These are phyloP conservation scores for Aphelocoma californica DNA, from an alignment of 2,797 vertebrate species.

Conservation along the genomic window DNA sequence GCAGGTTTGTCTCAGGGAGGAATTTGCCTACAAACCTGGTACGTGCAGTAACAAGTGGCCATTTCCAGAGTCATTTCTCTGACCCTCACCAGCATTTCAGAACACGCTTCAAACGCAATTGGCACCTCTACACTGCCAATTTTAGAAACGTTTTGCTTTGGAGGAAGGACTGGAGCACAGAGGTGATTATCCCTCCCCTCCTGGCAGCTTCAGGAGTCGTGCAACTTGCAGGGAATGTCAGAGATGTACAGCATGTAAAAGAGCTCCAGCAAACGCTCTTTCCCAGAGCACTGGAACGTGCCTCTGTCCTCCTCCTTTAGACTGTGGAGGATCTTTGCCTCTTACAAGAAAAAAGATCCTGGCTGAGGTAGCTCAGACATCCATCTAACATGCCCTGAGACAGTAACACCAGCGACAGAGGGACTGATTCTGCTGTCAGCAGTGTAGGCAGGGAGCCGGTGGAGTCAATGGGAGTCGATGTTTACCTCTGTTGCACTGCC, in stretches of 20 bases:
- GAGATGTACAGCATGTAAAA: constrained; percentile 22
- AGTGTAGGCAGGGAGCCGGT: fast-evolving
- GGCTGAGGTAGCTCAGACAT: constrained; percentile 5
- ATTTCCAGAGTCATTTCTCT: constrained; percentile 32
- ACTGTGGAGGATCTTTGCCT: neutral
- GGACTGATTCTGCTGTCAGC: constrained; percentile 22
- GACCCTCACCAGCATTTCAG: constrained; percentile 5
- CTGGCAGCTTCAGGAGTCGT: constrained; percentile 4
- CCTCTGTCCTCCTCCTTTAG: neutral
- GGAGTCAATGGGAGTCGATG: constrained; percentile 11
- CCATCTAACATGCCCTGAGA: constrained; percentile 1
- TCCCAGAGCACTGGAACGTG: neutral
- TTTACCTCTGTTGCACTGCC: constrained; percentile 13
- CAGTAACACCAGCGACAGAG: neutral
- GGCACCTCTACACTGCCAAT: neutral
- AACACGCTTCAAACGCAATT: neutral
- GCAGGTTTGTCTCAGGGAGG: neutral
- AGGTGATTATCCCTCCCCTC: constrained; percentile 43
- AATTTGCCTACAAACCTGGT: neutral
- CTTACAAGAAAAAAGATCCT: constrained; percentile 15
- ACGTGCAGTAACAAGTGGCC: neutral
- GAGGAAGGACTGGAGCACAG: constrained; percentile 27
- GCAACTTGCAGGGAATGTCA: constrained; percentile 1
- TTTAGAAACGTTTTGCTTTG: constrained; percentile 53
- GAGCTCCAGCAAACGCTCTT: neutral